A percentile compares a stretch with the other conserved stretches of the same genome.
Conservation (phyloP, 2,888 invertebrate species). For the Teleiodes luculella region DNA sequence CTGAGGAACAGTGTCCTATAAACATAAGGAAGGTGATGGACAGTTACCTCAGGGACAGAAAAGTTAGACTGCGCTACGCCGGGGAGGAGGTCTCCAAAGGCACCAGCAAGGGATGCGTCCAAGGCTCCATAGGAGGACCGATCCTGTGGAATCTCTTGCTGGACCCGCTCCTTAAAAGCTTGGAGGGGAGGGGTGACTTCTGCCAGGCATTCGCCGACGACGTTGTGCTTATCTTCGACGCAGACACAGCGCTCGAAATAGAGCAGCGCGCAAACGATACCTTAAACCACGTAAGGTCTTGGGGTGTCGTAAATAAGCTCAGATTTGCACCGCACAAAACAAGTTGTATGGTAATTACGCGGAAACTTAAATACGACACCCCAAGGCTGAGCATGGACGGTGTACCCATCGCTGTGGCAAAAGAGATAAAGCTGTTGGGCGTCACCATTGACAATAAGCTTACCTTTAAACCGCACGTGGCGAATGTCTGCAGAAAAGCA, state of each 20-base stretch:
- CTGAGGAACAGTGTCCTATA: background rate
- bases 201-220: no score
- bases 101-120: slow-evolving; percentile 12
- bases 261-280: slow-evolving; percentile 2
- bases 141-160: background rate
- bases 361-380: background rate
- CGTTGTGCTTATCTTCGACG: slow-evolving; percentile 1
- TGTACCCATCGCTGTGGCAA: background rate
- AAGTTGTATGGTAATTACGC: background rate
- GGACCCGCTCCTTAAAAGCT: background rate
- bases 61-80: background rate
- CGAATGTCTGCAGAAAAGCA: background rate
- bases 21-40: background rate
- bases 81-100: background rate
- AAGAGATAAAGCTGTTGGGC: slow-evolving; percentile 19
- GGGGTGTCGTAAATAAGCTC: background rate
- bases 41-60: background rate
- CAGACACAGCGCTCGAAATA: background rate
- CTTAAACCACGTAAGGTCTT: slow-evolving; percentile 6
- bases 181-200: background rate
- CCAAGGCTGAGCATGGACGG: slow-evolving; percentile 9
- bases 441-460: slow-evolving; percentile 16
- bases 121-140: slow-evolving; percentile 7
- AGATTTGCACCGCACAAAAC: background rate
- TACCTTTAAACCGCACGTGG: slow-evolving; percentile 6